Conservation (phyloP, 2,113 vertebrate genomes). For the Misgurnus anguillicaudatus region DNA sequence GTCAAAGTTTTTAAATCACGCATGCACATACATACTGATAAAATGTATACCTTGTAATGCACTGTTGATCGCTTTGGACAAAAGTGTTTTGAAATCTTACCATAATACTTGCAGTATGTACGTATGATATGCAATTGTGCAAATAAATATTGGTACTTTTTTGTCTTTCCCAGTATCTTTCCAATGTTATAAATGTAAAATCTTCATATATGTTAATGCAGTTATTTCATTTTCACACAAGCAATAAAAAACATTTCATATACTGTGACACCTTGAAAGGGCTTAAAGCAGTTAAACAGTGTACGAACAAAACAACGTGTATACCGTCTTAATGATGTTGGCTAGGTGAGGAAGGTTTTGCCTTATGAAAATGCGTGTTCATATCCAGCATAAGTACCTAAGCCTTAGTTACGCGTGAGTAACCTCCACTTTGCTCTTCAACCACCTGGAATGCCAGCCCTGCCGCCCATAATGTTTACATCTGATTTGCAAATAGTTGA, state of each 20-base stretch:
- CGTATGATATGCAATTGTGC: no score
- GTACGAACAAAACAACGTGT: conserved; percentile 12
- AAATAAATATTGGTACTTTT: background rate
- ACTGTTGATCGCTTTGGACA: no score
- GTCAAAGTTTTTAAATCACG: no score
- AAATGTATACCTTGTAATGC: no score
- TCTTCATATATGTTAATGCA: background rate
- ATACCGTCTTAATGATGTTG: background rate
- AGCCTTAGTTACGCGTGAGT: conserved; percentile 48
- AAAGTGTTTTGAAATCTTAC: background rate
- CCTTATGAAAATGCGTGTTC: conserved; percentile 54
- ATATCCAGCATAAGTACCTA: conserved; percentile 49
- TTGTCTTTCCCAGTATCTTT: background rate
- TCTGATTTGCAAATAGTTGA: conserved; percentile 55
- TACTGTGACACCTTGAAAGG: background rate
- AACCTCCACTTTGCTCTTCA: conserved; percentile 50
- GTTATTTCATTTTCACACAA: no score
- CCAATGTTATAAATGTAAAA: background rate
- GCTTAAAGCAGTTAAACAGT: conserved; percentile 22
- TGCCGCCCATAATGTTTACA: conserved; percentile 47
- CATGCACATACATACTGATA: no score
- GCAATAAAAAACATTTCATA: no score
- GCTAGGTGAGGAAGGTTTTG: conserved; percentile 6
- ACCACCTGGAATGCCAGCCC: conserved; percentile 54
- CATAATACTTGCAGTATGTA: background rate